These are phyloP conservation scores for Ptychochromis oligacanthus DNA, from an alignment of 2,113 vertebrate species.

Conservation along the genomic window DNA sequence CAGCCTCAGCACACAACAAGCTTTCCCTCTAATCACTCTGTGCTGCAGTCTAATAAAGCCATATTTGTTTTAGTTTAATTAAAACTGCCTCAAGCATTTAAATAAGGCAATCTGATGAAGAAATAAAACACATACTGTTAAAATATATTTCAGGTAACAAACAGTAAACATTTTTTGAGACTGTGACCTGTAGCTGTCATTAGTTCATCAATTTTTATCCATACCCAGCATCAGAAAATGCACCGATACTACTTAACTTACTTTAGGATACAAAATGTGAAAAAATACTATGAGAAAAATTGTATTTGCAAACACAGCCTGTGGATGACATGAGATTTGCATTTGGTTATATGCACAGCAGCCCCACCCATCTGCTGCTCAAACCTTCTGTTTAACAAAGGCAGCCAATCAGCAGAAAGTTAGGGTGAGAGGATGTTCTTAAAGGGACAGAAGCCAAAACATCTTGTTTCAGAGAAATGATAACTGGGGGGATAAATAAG, in stretches of 20 bases:
- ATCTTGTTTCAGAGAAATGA: background rate
- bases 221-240: background rate
- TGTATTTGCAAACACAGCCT: background rate
- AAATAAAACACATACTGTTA: background rate
- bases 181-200: background rate
- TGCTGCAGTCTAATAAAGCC: slow-evolving; percentile 39
- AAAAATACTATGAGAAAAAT: no score
- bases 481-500: background rate
- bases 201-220: background rate
- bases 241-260: background rate
- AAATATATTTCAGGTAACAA: background rate
- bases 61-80: slow-evolving; percentile 41
- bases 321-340: background rate
- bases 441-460: background rate
- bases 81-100: slow-evolving; percentile 1
- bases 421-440: background rate
- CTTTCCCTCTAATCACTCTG: slow-evolving; percentile 38
- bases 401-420: background rate
- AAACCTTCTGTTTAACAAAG: background rate
- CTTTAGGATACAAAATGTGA: background rate
- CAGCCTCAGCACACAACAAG: slow-evolving; percentile 37
- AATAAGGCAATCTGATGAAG: background rate
- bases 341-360: background rate
- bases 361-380: background rate
- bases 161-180: background rate